Percentiles rank a stretch among this genome's conserved stretches.
These are phyloP conservation scores for Sepiola atlantica DNA, from an alignment of 2,888 invertebrate species.

Conservation along the genomic window DNA sequence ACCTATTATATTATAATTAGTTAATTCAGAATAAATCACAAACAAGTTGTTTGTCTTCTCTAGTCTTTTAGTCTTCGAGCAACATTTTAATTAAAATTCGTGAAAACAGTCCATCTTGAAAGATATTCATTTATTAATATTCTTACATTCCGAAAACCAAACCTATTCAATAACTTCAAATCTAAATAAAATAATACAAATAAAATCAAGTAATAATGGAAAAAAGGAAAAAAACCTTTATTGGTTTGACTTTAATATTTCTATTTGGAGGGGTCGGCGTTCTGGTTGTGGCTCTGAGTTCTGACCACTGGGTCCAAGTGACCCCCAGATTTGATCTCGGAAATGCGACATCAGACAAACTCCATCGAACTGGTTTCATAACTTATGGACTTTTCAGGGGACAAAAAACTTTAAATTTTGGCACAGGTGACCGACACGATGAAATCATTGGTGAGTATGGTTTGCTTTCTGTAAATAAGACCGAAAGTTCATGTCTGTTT, in stretches of 20 bases:
- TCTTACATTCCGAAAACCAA: too few relatives aligned
- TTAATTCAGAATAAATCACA: too few relatives aligned
- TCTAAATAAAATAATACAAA: not conserved
- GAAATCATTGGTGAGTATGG: constrained; percentile 78
- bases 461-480: not conserved
- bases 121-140: not conserved
- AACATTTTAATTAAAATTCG: too few relatives aligned
- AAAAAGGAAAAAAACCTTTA: constrained; percentile 84
- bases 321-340: not conserved
- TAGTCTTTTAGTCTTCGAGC: too few relatives aligned
- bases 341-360: not conserved
- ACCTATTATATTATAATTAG: too few relatives aligned
- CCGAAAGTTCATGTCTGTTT: not conserved
- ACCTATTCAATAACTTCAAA: too few relatives aligned
- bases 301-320: constrained; percentile 85
- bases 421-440: constrained; percentile 85
- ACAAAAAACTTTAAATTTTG: constrained; percentile 86
- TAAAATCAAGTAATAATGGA: constrained; percentile 78
- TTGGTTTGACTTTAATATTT: constrained; percentile 87
- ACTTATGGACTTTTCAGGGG: constrained; percentile 91
- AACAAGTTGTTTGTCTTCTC: too few relatives aligned
- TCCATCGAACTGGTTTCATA: constrained; percentile 52
- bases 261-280: constrained; percentile 85
- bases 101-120: not conserved
- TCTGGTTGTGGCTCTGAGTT: constrained; percentile 87